Percentiles rank a stretch among this genome's conserved stretches.
Evolutionary conservation across 2,888 invertebrate species (phyloP).

Genomic region (Cerceris ruficornis): DNA sequence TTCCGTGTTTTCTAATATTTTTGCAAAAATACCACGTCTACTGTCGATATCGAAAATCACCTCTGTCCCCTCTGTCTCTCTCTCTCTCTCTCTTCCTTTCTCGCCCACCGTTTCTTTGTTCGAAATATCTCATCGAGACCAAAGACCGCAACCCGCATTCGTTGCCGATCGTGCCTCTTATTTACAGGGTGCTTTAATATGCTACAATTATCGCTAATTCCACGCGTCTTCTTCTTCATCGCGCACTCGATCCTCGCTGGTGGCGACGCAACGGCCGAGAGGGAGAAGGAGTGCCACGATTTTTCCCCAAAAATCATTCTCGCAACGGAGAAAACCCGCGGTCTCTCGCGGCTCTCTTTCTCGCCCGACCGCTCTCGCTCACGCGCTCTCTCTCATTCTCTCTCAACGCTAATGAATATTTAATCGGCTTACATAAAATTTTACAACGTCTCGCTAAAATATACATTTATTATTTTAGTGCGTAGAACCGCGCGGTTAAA

Average conservation of each 20-base stretch:
- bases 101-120: conserved; percentile 48
- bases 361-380: conserved; percentile 17
- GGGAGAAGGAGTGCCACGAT: background rate
- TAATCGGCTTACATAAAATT: conserved; percentile 57
- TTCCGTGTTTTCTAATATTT: conserved; percentile 24
- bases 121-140: conserved; percentile 33
- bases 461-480: conserved; percentile 51
- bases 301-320: background rate
- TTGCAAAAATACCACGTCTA: conserved; percentile 58
- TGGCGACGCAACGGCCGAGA: background rate
- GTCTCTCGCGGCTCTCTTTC: conserved; percentile 11
- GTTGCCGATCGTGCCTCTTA: conserved; percentile 36
- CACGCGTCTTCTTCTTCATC: conserved; percentile 14
- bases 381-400: conserved; percentile 25
- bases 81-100: conserved; percentile 34
- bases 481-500: conserved; percentile 47
- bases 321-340: background rate
- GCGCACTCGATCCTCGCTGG: background rate
- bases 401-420: conserved; percentile 49
- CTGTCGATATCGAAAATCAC: conserved; percentile 19
- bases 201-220: conserved; percentile 15
- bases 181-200: conserved; percentile 44
- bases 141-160: conserved; percentile 36
- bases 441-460: conserved; percentile 61
- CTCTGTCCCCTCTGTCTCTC: conserved; percentile 25